Base-by-base conservation (phyloP, 30 jellyfish, hydroid and myxozoan genomes). In the Pelagia noctiluca region DNA sequence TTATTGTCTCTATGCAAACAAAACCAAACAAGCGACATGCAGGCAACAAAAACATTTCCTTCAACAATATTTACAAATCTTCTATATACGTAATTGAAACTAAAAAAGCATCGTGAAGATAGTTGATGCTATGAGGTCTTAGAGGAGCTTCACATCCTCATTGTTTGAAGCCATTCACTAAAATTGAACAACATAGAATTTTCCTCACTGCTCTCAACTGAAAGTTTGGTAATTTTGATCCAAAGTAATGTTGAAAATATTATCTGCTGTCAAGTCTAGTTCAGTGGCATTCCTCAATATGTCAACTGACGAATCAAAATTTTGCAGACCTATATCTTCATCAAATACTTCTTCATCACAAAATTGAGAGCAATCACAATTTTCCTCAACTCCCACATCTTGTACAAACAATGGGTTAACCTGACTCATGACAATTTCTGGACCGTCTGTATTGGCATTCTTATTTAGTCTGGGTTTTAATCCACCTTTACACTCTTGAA, bases 351-450 rank as follows among this genome's bases (percentile, higher is more conserved):
- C 30, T 4, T 4, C 22, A 60, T n/a, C 72, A 60, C 11, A 5
- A 60, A 60, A 10, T 5, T 60, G 10, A n/a, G n/a, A n/a, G 35
- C 72, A n/a, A 60, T 8, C 10, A 60, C 30, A 60, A 4, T 8
- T 10, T 4, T 22, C 49, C 22, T 13, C 52, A 7, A 3, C 24
- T 18, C 23, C 3, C 18, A 2, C 10, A 60, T 24, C 34, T n/a
- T 5, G 34, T n/a, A 60, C 8, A 3, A 63, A 28, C 77, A 28
- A 7, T 3, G 10, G 8, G 19, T 63, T 50, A 2, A 63, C 68
- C 26, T 52, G 30, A 52, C 68, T 52, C 21, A 52, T 2, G 2
- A 63, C 77, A 63, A 63, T 21, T 63, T 34, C 60, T 2, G 77
- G 54, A 5, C 24, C 24, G 2, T 13, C 60, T 3, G 24, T 3